These are phyloP conservation scores for Bimastos eiseni DNA, from an alignment of 2,888 invertebrate genomes.

Conservation along the genomic window DNA sequence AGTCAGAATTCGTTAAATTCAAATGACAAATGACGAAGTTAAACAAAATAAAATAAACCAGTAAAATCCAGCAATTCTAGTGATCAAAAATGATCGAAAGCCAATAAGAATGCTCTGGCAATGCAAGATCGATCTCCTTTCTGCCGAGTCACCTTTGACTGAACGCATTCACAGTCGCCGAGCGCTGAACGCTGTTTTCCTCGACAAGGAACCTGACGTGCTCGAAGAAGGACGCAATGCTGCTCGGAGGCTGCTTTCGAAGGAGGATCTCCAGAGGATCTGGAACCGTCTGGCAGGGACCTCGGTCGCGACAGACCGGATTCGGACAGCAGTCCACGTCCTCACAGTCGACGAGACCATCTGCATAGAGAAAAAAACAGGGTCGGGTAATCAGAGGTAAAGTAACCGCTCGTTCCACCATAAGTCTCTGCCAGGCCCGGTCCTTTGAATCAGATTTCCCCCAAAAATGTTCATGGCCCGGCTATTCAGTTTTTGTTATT, in stretches of 20 bases:
- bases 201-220: constrained; percentile 29
- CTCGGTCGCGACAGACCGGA: constrained; percentile 10
- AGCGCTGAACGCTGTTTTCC: constrained; percentile 29
- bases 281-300: constrained; percentile 26
- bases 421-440: background rate
- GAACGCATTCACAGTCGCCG: background rate
- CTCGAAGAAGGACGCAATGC: constrained; percentile 34
- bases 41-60: too few species aligned
- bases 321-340: constrained; percentile 31
- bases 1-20: too few species aligned
- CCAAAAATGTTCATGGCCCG: too few species aligned
- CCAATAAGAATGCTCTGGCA: too few species aligned
- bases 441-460: too few species aligned
- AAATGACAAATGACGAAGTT: too few species aligned
- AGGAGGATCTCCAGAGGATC: constrained; percentile 31
- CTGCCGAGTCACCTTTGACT: constrained; percentile 49
- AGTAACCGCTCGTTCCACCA: background rate
- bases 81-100: too few species aligned
- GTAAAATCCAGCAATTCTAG: too few species aligned
- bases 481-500: too few species aligned
- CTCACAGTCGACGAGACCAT: constrained; percentile 30
- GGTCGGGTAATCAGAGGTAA: constrained; percentile 34
- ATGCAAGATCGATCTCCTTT: background rate
- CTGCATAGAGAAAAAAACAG: background rate
- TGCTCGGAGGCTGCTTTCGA: constrained; percentile 29